Percentiles rank a stretch among this genome's conserved stretches.
phyloP scores from a whole-genome alignment of 1,140 invertebrate genomes.

The Agrilus planipennis region DNA sequence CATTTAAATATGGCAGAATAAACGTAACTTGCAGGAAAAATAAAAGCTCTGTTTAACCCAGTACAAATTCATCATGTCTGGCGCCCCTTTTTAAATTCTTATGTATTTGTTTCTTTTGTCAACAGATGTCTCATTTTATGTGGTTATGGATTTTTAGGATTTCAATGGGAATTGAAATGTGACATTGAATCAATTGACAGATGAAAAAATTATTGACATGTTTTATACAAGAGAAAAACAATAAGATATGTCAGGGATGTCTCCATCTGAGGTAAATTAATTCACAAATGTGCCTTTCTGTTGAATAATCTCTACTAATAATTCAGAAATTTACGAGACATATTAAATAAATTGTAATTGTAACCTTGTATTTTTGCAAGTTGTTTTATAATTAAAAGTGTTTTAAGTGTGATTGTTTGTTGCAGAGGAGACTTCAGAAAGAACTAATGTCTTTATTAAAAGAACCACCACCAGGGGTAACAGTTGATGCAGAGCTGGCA shows the following conservation, averaged over 20 bases:
- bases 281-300: neutral
- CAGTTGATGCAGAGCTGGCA: conserved; percentile 63
- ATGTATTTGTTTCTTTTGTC: no score
- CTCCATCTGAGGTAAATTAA: conserved; percentile 31
- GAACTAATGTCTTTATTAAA: conserved; percentile 89
- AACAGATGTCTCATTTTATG: no score
- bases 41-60: no score
- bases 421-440: conserved; percentile 78
- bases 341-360: neutral
- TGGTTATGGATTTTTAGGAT: no score
- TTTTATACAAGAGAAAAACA: conserved; percentile 9
- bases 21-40: no score
- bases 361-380: neutral
- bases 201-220: no score
- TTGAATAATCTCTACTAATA: neutral
- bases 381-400: neutral
- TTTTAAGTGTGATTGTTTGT: conserved; percentile 28
- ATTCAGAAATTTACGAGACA: neutral
- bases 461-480: conserved; percentile 86
- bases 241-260: conserved; percentile 29
- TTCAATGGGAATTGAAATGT: no score
- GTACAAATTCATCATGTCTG: no score
- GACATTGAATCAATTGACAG: no score
- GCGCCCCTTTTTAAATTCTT: no score
- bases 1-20: no score